A percentile compares a stretch with the other conserved stretches of the same genome.
These are phyloP conservation scores for Maconellicoccus hirsutus DNA, from an alignment of 1,140 invertebrate genomes.

Conservation along the genomic window DNA sequence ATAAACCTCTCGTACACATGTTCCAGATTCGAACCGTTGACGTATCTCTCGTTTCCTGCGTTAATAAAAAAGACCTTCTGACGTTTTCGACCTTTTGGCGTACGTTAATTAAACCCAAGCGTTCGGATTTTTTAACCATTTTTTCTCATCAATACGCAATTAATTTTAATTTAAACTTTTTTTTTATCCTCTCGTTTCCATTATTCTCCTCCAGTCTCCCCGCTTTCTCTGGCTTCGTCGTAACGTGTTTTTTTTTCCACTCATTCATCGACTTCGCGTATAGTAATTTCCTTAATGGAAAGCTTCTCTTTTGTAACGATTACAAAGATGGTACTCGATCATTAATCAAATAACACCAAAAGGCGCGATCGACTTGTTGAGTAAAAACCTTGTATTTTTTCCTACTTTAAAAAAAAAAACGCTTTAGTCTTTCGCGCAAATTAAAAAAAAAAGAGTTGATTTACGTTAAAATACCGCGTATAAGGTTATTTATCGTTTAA, in stretches of 20 bases:
- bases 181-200: background rate
- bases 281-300: background rate
- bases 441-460: background rate
- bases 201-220: no score
- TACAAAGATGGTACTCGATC: background rate
- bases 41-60: no score
- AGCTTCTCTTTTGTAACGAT: background rate
- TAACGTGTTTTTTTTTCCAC: no score
- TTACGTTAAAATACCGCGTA: background rate
- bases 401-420: no score
- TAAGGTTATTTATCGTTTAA: background rate
- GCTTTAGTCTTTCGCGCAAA: background rate
- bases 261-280: no score
- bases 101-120: background rate
- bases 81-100: background rate
- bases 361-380: conserved; percentile 2
- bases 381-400: background rate
- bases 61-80: background rate
- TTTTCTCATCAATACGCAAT: conserved; percentile 7
- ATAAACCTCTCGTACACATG: no score
- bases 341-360: background rate
- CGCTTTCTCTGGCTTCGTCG: no score
- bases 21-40: no score
- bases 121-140: background rate
- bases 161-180: background rate